These are phyloP conservation scores for Moxostoma hubbsi DNA, from an alignment of 2,797 vertebrate genomes.

Conservation along the genomic window DNA sequence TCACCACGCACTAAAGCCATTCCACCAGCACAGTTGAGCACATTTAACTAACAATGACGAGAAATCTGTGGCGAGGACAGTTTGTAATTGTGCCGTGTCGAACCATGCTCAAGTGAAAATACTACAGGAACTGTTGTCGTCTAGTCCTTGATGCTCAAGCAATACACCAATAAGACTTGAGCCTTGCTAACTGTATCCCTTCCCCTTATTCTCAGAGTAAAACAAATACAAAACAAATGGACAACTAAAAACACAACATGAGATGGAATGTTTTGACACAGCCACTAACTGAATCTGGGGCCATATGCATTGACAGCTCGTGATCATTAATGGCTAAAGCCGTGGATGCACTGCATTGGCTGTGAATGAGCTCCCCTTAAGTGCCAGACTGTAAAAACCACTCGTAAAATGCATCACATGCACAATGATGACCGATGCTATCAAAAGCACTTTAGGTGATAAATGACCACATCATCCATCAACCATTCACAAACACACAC, in stretches of 20 bases:
- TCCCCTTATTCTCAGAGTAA: no score
- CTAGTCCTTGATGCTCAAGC: not conserved
- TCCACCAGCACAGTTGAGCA: no score
- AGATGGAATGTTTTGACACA: constrained; percentile 15
- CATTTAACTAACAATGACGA: no score
- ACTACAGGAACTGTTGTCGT: not conserved
- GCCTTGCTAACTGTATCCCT: not conserved
- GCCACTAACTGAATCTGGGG: constrained; percentile 25
- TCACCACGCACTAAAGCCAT: no score
- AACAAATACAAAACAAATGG: constrained; percentile 16
- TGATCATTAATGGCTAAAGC: constrained; percentile 47
- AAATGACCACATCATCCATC: constrained; percentile 69
- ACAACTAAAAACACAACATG: constrained; percentile 2
- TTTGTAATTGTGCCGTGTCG: no score
- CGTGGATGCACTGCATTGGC: constrained; percentile 16
- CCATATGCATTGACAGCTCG: constrained; percentile 20
- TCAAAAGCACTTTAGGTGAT: constrained; percentile 68
- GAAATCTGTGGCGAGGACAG: no score
- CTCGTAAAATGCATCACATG: constrained; percentile 38
- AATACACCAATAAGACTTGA: not conserved
- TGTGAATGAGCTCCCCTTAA: constrained; percentile 28
- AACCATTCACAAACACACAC: constrained; percentile 48
- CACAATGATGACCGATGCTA: constrained; percentile 58
- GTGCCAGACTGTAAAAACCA: constrained; percentile 50
- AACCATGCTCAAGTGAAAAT: no score